Evolutionary conservation across 2,113 vertebrate species (phyloP), one percentile per base, ranked within the genome.

Genomic region (Corythoichthys haematopterus): DNA sequence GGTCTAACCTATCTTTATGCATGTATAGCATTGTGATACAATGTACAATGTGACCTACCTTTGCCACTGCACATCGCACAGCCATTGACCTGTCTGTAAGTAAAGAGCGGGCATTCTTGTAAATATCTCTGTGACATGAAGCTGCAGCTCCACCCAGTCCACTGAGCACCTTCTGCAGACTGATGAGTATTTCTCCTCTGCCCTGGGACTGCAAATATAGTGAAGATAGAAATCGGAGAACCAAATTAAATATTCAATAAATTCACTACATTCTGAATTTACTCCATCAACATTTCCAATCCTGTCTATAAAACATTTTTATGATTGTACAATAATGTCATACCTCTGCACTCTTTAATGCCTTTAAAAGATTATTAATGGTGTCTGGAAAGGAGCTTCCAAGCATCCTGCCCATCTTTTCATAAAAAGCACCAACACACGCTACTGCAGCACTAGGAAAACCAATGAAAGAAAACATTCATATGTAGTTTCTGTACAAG

Each of bases 321-420:
- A 13, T 12, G 36, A 16, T 10, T 11, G 8, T 59, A 35, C 4
- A 0, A 60, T 15, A 8, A 58, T 20, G 47, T 74, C 80, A 74
- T 88, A 98, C 97, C 93, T 99, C 97, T 71, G 97, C 96, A 74
- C 93, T 96, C 89, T 99, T 99, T 76, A 99, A 87, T 68, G 97
- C 96, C 71, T 98, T 99, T 72, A 99, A 84, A 52, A 99, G 93
- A 89, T 99, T 99, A 85, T 94, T 98, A 58, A 99, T 95, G 66
- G 96, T 99, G 88, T 99, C 97, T 5, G 97, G 97, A 86, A 99
- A 99, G 74, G 95, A 94, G 85, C 97, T 99, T 71, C 97, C 97
- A 73, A 99, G 84, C 94, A 99, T 97, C 80, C 97, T 91, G 47
- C 97, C 97, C 95, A 99, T 98, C 90, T 97, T 95, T 88, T 99